Evolutionary conservation across 2,797 vertebrate species (phyloP).

Genomic region (Petrocephalus sullivani): DNA sequence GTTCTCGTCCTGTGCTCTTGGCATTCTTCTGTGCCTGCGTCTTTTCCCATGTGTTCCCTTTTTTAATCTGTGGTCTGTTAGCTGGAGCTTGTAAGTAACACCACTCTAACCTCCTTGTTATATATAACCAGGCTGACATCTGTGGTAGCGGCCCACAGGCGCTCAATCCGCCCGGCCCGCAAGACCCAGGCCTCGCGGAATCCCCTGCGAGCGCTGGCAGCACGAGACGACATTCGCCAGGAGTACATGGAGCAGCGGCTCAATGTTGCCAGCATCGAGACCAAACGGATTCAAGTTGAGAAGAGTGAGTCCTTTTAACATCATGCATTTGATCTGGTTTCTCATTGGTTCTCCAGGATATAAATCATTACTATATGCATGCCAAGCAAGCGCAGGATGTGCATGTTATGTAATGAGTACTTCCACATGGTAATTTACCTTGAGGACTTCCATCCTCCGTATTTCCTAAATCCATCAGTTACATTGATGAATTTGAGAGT

Average conservation of each 20-base stretch:
- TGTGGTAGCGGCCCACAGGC: slow-evolving; percentile 63
- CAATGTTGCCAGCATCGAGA: slow-evolving; percentile 65
- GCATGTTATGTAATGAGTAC: not conserved
- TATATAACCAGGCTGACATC: slow-evolving; percentile 57
- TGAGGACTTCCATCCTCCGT: not conserved
- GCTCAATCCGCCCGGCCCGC: slow-evolving; percentile 62
- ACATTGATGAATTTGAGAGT: not conserved
- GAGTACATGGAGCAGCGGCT: slow-evolving; percentile 73
- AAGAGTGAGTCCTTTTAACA: slow-evolving; percentile 54
- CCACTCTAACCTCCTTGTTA: not conserved
- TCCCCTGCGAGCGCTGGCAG: slow-evolving; percentile 66
- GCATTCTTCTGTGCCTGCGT: not conserved
- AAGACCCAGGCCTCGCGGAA: slow-evolving; percentile 69
- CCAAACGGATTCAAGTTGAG: slow-evolving; percentile 71
- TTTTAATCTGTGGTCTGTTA: not conserved
- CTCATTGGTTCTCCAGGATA: not conserved
- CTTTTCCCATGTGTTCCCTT: not conserved
- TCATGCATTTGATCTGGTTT: not conserved
- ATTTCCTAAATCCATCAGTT: not conserved
- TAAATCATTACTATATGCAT: not conserved
- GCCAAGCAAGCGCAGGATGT: not conserved
- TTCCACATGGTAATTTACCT: slow-evolving; percentile 1
- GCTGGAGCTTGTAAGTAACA: not conserved
- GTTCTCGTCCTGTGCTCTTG: not conserved
- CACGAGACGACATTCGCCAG: slow-evolving; percentile 66